These are phyloP conservation scores for Amphimallon solstitiale DNA, from an alignment of 2,888 invertebrate genomes.

Conservation along the genomic window DNA sequence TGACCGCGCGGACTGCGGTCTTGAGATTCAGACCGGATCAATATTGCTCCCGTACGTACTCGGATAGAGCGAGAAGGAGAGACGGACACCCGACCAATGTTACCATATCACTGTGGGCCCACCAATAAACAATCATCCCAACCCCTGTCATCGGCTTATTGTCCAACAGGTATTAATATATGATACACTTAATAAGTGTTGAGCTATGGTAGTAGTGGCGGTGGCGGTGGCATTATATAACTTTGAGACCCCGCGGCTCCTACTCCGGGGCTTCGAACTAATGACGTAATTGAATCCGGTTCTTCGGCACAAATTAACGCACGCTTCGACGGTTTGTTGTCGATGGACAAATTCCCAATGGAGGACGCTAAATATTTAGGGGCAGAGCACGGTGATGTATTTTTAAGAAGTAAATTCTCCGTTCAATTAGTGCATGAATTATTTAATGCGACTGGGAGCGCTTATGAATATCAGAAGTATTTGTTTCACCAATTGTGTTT, in stretches of 20 bases:
- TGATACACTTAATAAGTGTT: conserved; percentile 48
- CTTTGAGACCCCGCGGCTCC: conserved; percentile 18
- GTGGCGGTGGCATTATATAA: conserved; percentile 7
- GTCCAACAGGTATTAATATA: conserved; percentile 57
- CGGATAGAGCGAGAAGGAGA: conserved; percentile 42
- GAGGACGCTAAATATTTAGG: too few species aligned
- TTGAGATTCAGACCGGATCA: conserved; percentile 50
- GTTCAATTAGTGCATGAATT: too few species aligned
- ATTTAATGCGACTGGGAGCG: too few species aligned
- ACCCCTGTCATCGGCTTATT: conserved; percentile 55
- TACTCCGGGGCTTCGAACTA: conserved; percentile 8
- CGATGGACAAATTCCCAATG: background rate
- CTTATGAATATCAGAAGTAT: too few species aligned
- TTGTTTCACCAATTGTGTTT: too few species aligned
- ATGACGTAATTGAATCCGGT: conserved; percentile 30
- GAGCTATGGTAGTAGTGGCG: conserved; percentile 20
- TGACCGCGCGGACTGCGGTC: conserved; percentile 53
- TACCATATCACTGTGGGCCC: conserved; percentile 23
- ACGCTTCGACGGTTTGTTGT: background rate
- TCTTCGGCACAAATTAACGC: conserved; percentile 25
- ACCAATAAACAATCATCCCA: conserved; percentile 53
- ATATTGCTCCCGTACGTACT: conserved; percentile 48
- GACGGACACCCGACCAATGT: conserved; percentile 32
- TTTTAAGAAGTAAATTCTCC: too few species aligned
- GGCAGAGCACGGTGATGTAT: too few species aligned